phyloP scores from a whole-genome alignment of 1,140 invertebrate species.

The Chlorops oryzae region DNA sequence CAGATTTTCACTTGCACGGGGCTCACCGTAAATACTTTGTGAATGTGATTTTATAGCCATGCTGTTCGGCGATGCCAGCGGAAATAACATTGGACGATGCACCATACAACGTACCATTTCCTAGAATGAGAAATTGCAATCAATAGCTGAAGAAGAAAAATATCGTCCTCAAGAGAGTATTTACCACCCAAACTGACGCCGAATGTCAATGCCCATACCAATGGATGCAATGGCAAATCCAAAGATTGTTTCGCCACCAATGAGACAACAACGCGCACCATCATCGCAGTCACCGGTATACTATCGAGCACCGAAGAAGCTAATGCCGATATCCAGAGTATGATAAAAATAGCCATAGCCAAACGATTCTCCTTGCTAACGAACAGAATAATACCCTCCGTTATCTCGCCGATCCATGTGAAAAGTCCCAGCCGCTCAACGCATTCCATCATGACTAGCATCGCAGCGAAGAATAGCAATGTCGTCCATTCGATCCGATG shows the following conservation, averaged over 20 bases:
- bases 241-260: slow-evolving; percentile 58
- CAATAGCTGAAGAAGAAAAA: slow-evolving; percentile 12
- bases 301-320: slow-evolving; percentile 77
- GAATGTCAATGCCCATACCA: slow-evolving; percentile 69
- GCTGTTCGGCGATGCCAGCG: slow-evolving; percentile 74
- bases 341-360: slow-evolving; percentile 62
- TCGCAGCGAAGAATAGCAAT: slow-evolving; percentile 69
- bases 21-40: slow-evolving; percentile 31
- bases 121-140: too few species aligned
- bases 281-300: slow-evolving; percentile 75
- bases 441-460: slow-evolving; percentile 80
- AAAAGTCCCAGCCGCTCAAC: slow-evolving; percentile 64
- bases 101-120: slow-evolving; percentile 76
- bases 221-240: slow-evolving; percentile 59
- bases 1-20: neutral
- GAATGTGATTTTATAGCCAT: slow-evolving; percentile 72
- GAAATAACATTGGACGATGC: slow-evolving; percentile 76
- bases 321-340: slow-evolving; percentile 71
- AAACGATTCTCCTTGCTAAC: slow-evolving; percentile 58
- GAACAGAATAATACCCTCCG: slow-evolving; percentile 57
- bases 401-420: slow-evolving; percentile 63
- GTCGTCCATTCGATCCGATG: slow-evolving; percentile 75
- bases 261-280: slow-evolving; percentile 65
- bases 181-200: slow-evolving; percentile 73
- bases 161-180: neutral